A percentile compares a stretch with the other conserved stretches of the same genome.
These are phyloP conservation scores for Eptesicus fuscus DNA, from an alignment of 2,113 vertebrate genomes.

Conservation along the genomic window DNA sequence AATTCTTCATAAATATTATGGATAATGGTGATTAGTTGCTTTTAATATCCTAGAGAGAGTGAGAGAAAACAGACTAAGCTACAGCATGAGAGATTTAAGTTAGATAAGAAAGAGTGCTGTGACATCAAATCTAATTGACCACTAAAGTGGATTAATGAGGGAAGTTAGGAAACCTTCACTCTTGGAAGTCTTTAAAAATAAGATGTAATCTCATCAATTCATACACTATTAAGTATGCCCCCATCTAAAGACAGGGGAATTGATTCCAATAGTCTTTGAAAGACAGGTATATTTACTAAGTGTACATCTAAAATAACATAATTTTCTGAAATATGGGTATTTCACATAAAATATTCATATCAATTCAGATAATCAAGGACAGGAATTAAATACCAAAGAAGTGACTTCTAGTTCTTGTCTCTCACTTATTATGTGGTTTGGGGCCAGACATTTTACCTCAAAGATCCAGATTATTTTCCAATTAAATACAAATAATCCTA, in stretches of 20 bases:
- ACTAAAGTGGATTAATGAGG: neutral
- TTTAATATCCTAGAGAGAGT: conserved; percentile 15
- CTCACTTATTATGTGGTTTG: neutral
- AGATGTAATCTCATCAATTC: neutral
- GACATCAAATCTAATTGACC: conserved; percentile 40
- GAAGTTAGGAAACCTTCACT: conserved; percentile 10
- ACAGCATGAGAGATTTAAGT: conserved; percentile 32
- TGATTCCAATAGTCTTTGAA: neutral
- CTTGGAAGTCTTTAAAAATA: conserved; percentile 29
- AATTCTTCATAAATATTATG: neutral
- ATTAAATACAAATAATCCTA: neutral
- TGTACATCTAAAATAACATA: neutral
- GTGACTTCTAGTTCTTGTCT: neutral
- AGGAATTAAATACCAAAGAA: neutral
- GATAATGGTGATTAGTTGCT: conserved; percentile 27
- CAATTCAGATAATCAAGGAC: neutral
- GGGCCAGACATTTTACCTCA: neutral
- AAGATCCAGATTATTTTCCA: conserved; percentile 12
- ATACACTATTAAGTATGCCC: neutral
- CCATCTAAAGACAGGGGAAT: neutral
- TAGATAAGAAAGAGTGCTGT: neutral
- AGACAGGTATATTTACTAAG: neutral
- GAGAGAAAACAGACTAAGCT: conserved; percentile 13
- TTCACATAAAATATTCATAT: conserved; percentile 14
- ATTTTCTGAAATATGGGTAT: neutral